Evolutionary conservation across 2,888 invertebrate genomes (phyloP), one percentile per base, ranked within the genome.

Genomic region (Sussaba pulchella): DNA sequence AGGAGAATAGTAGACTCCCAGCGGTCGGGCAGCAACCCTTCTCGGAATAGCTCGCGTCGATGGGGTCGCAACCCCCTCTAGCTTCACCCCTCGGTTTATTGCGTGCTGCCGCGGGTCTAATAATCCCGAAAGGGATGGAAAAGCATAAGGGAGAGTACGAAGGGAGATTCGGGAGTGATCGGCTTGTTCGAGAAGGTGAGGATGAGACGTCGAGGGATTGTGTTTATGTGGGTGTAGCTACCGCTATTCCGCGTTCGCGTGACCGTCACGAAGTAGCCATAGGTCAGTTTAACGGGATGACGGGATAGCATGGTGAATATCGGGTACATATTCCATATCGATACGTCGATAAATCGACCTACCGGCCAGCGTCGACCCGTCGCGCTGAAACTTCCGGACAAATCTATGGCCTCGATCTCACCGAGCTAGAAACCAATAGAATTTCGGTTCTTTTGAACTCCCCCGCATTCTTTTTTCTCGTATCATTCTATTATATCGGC

Each of bases 271-370:
- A 6, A 81, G 81, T 84, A 81, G 79, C 77, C 83, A 78, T 82
- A 85, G 85, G 84, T 85, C 88, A 88, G 88, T 88, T 86, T 86
- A 76, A 81, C 78, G 74, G 73, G 67, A 59, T 63, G 41, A 59
- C 67, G 78, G 57, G 14, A 74, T 39, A 66, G 70, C 31, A 47
- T 36, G 47, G 31, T 66, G 47, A 61, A 19, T 36, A 12, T n/a
- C n/a, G n/a, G 17, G 12, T 77, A n/a, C n/a, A 57, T 64, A 76
- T 57, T 45, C 54, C 9, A 54, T 57, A 36, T 57, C 26, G 24
- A 10, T 10, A 17, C 6, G 39, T 61, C 24, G 66, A 61, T 47
- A 36, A 12, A 52, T 67, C 64, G 77, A 17, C 52, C n/a, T 45
- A 31, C 57, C 21, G 17, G 21, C 19, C 45, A 43, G 54, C 59